A percentile compares a stretch with the other conserved stretches of the same genome.
These are phyloP conservation scores for Plagodis pulveraria DNA, from an alignment of 2,888 invertebrate species.

Conservation along the genomic window DNA sequence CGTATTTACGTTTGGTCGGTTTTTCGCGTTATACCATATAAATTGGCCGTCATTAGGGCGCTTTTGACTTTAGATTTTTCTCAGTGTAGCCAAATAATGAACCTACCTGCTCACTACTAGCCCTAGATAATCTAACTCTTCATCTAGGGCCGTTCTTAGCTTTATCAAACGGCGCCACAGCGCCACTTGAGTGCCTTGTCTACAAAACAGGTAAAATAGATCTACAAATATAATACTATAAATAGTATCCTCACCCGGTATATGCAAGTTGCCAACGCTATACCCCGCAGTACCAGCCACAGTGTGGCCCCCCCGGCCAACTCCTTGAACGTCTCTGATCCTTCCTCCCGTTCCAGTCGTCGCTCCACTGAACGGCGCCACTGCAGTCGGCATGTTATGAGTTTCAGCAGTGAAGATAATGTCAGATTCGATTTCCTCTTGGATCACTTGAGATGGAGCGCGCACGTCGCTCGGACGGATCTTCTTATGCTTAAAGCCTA, in stretches of 20 bases:
- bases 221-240: neutral
- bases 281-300: constrained; percentile 99
- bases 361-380: constrained; percentile 98
- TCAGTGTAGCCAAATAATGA: no score
- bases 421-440: constrained; percentile 88
- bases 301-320: constrained; percentile 96
- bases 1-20: no score
- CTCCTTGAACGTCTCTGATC: constrained; percentile 97
- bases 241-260: constrained; percentile 88
- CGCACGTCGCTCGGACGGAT: constrained; percentile 87
- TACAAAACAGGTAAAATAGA: no score
- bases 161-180: no score
- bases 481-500: constrained; percentile 90
- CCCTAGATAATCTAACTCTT: no score
- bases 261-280: constrained; percentile 95
- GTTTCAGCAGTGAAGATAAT: constrained; percentile 99
- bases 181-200: no score
- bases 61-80: no score
- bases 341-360: constrained; percentile 99
- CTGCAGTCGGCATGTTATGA: constrained; percentile 99
- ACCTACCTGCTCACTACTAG: no score
- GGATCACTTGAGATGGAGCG: constrained; percentile 86
- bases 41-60: no score
- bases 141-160: no score
- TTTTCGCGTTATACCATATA: no score